phyloP scores from a whole-genome alignment of 2,113 vertebrate genomes.

The Tenrec ecaudatus region DNA sequence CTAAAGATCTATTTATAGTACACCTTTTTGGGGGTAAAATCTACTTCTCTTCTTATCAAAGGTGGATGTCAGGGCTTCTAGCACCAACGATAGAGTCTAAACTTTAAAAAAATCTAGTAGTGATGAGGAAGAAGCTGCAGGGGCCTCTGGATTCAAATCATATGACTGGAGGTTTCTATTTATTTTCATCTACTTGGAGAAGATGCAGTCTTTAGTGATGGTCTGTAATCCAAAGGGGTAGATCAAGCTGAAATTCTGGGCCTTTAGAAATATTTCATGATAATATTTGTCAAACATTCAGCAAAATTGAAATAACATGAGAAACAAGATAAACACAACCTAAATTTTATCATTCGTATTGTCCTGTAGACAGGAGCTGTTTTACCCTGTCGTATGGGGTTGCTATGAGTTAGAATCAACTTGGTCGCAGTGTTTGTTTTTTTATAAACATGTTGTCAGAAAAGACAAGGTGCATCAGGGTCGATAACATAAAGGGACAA shows the following conservation, averaged over 20 bases:
- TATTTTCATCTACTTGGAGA: not conserved
- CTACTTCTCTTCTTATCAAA: constrained; percentile 29
- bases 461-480: too few species aligned
- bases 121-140: not conserved
- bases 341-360: not conserved
- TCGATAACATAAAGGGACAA: too few species aligned
- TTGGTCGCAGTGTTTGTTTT: too few species aligned
- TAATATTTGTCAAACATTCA: constrained; percentile 6
- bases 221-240: not conserved
- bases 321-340: not conserved
- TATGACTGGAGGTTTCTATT: not conserved
- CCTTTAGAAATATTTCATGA: not conserved
- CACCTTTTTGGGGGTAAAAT: rapidly evolving
- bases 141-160: too few species aligned
- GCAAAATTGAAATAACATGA: not conserved
- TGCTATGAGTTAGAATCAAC: too few species aligned
- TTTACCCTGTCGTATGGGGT: too few species aligned
- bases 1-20: not conserved
- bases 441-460: too few species aligned
- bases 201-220: not conserved
- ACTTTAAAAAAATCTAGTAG: not conserved
- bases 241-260: not conserved
- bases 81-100: not conserved
- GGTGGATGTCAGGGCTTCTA: not conserved
- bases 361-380: too few species aligned